phyloP scores from a whole-genome alignment of 2,888 invertebrate species.

The Meiosimyza decipiens region DNA sequence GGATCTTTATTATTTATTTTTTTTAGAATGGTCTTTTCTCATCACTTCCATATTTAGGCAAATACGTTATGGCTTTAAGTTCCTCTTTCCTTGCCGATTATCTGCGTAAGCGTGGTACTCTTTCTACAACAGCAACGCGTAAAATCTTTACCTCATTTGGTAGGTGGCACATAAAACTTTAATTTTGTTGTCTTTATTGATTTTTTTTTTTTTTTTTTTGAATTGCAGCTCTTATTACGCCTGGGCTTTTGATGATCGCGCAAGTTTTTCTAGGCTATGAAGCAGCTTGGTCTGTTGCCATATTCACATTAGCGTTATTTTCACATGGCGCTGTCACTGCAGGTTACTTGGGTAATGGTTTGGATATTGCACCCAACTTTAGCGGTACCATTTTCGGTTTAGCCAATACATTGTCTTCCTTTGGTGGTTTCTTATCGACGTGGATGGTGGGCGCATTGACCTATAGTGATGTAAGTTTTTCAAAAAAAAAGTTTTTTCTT shows the following conservation, averaged over 20 bases:
- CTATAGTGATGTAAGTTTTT: constrained; percentile 73
- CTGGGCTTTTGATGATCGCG: constrained; percentile 79
- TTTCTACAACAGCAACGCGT: constrained; percentile 80
- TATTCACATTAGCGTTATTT: constrained; percentile 83
- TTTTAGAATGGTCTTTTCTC: constrained; percentile 83
- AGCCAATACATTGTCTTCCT: constrained; percentile 86
- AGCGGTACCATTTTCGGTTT: constrained; percentile 89
- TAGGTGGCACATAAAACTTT: constrained; percentile 55
- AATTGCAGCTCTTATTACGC: constrained; percentile 71
- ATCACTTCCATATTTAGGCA: constrained; percentile 87
- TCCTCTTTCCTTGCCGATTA: constrained; percentile 81
- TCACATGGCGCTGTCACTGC: constrained; percentile 88
- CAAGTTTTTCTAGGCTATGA: constrained; percentile 79
- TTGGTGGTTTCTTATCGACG: constrained; percentile 85
- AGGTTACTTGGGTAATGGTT: constrained; percentile 85
- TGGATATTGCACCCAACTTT: constrained; percentile 90
- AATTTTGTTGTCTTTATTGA: not conserved
- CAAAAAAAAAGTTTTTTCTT: not conserved
- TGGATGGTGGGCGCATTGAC: constrained; percentile 84
- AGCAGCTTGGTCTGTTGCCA: constrained; percentile 77
- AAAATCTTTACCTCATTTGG: constrained; percentile 76
- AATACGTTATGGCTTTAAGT: constrained; percentile 82
- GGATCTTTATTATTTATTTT: not conserved
- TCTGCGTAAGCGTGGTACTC: constrained; percentile 73
- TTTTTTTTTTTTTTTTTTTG: constrained; percentile 10